Evolutionary conservation across 2,797 vertebrate species (phyloP).

Genomic region (Parambassis ranga): DNA sequence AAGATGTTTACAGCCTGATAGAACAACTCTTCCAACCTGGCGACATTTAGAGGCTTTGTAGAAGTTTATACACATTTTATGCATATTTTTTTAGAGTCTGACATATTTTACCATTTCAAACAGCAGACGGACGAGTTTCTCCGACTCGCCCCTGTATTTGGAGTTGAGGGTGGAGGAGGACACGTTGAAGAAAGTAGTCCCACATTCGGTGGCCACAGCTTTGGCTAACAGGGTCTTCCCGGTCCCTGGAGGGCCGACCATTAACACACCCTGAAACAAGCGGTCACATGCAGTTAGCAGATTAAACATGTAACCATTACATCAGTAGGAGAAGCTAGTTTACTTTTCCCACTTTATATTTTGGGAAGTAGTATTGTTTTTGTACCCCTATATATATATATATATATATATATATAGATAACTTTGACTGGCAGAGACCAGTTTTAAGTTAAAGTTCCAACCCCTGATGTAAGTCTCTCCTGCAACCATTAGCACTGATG

Average conservation of each 20-base stretch:
- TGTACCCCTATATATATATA: too few relatives aligned
- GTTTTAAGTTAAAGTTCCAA: neutral
- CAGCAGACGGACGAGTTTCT: constrained; percentile 95
- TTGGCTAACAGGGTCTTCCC: constrained; percentile 99
- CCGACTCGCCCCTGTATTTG: constrained; percentile 97
- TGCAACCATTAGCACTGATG: neutral
- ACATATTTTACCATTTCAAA: constrained; percentile 99
- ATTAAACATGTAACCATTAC: neutral
- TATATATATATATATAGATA: too few relatives aligned
- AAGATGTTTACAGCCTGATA: too few relatives aligned
- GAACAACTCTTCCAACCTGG: too few relatives aligned
- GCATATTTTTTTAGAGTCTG: too few relatives aligned
- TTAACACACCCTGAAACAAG: constrained; percentile 89
- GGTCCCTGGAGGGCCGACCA: constrained; percentile 97
- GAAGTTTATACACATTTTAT: too few relatives aligned
- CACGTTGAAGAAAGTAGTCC: constrained; percentile 97
- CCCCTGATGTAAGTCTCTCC: neutral
- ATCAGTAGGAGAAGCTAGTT: neutral
- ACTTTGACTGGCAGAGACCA: too few relatives aligned
- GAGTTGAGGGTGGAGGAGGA: constrained; percentile 96
- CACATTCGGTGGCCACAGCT: constrained; percentile 97
- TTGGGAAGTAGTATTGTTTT: too few relatives aligned
- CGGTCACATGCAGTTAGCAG: neutral
- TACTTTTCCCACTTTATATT: too few relatives aligned
- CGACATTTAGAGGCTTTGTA: too few relatives aligned